A percentile compares a stretch with the other conserved stretches of the same genome.
Evolutionary conservation across 2,888 invertebrate species (phyloP).

Genomic region (Euclidia mi): DNA sequence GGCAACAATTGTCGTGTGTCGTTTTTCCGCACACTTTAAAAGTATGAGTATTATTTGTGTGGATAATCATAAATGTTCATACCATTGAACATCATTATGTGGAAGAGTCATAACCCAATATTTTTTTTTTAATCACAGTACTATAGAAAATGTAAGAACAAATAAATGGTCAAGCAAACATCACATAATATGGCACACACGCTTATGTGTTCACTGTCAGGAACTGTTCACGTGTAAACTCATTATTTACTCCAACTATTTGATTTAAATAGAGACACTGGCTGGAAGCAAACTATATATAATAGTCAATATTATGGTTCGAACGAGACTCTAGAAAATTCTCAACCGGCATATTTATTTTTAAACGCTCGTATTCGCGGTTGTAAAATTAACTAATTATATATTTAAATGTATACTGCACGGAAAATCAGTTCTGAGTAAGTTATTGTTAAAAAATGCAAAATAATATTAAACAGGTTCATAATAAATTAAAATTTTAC

Average conservation of each 20-base stretch:
- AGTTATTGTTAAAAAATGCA: too few species aligned
- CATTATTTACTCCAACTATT: conserved; percentile 37
- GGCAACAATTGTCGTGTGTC: too few species aligned
- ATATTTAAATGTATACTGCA: too few species aligned
- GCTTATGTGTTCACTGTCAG: conserved; percentile 28
- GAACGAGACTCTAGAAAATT: conserved; percentile 17
- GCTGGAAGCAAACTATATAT: neutral
- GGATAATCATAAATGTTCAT: too few species aligned
- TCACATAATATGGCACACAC: conserved; percentile 33
- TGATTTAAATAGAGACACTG: conserved; percentile 8
- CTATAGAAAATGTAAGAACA: conserved; percentile 26
- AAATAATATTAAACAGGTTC: too few species aligned
- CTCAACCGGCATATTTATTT: conserved; percentile 10
- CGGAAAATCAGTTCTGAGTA: too few species aligned
- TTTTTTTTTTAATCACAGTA: conserved; percentile 29
- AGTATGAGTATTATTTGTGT: too few species aligned
- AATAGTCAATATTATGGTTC: conserved; percentile 15
- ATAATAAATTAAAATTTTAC: too few species aligned
- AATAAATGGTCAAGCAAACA: conserved; percentile 18
- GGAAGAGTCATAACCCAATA: too few species aligned
- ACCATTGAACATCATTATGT: too few species aligned
- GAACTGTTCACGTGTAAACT: conserved; percentile 24
- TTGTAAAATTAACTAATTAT: too few species aligned
- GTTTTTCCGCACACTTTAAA: too few species aligned
- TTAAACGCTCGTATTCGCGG: neutral